Conservation (phyloP, 2,113 vertebrate species). For the Forbesichthys agassizii region DNA sequence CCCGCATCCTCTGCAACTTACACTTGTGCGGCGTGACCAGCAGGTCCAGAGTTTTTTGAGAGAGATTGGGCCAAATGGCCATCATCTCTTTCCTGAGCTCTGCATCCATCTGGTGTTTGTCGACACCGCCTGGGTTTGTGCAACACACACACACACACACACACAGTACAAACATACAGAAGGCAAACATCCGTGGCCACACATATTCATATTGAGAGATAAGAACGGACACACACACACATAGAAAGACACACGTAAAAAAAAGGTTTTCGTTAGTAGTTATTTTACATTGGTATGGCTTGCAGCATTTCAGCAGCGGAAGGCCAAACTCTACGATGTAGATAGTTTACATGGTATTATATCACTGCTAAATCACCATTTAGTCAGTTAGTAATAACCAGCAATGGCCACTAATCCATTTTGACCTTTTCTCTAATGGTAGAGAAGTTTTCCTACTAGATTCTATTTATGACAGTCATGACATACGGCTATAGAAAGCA, state of each 20-base stretch:
- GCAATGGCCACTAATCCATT: too few species aligned
- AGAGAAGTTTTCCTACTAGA: too few species aligned
- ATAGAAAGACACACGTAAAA: conserved; percentile 42
- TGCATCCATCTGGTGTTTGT: conserved; percentile 96
- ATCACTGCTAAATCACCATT: neutral
- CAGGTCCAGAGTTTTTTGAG: conserved; percentile 92
- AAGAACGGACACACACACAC: conserved; percentile 44
- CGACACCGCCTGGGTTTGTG: conserved; percentile 81
- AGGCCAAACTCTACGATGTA: neutral
- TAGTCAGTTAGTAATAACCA: too few species aligned
- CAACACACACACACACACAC: conserved; percentile 14
- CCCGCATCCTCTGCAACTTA: conserved; percentile 77
- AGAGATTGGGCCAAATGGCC: conserved; percentile 97
- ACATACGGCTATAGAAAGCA: conserved; percentile 13
- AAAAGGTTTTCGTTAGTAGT: conserved; percentile 13
- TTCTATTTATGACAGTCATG: neutral
- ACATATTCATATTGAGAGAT: conserved; percentile 29
- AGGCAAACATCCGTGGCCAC: conserved; percentile 15
- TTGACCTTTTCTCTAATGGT: conserved; percentile 1
- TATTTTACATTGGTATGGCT: conserved; percentile 7
- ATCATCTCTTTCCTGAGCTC: conserved; percentile 96
- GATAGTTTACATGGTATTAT: neutral
- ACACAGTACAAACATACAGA: conserved; percentile 17
- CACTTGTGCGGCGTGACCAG: conserved; percentile 95
- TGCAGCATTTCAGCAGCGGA: neutral